Percentiles rank a stretch among this genome's conserved stretches.
Evolutionary conservation across 2,797 vertebrate genomes (phyloP).

Genomic region (Sebastes variabilis): DNA sequence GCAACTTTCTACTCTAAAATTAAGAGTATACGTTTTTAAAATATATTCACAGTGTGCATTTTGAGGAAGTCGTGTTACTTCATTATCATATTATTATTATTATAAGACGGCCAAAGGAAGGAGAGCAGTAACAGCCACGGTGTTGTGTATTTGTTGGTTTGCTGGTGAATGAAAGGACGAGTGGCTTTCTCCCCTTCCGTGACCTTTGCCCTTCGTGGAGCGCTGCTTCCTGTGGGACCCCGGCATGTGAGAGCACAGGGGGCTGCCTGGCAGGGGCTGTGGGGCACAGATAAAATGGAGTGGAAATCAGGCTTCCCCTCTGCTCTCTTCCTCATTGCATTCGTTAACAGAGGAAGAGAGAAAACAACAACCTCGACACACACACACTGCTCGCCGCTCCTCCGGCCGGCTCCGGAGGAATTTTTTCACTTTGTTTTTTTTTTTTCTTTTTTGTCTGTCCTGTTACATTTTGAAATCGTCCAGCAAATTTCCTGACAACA

Average conservation of each 20-base stretch:
- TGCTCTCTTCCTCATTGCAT: conserved; percentile 78
- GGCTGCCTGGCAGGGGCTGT: conserved; percentile 73
- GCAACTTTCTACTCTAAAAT: neutral
- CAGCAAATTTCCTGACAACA: conserved; percentile 45
- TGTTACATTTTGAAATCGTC: conserved; percentile 33
- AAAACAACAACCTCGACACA: conserved; percentile 55
- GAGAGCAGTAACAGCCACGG: neutral
- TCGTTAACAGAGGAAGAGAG: conserved; percentile 76
- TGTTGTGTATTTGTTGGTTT: conserved; percentile 30
- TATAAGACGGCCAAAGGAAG: neutral
- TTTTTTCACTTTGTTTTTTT: conserved; percentile 3
- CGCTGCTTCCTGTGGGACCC: conserved; percentile 82
- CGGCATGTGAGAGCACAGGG: conserved; percentile 68
- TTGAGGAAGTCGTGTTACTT: neutral
- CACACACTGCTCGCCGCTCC: neutral
- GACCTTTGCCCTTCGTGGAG: conserved; percentile 80
- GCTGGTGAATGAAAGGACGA: conserved; percentile 60
- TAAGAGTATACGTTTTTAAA: neutral
- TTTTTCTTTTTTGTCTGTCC: neutral
- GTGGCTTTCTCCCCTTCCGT: conserved; percentile 63
- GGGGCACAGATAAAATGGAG: conserved; percentile 79
- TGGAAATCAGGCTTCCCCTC: conserved; percentile 84
- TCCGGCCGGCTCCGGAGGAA: conserved; percentile 10
- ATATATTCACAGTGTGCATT: neutral
- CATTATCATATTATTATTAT: neutral